Evolutionary conservation across 2,888 invertebrate genomes (phyloP).

Genomic region (Hydrotaea cyrtoneurina): DNA sequence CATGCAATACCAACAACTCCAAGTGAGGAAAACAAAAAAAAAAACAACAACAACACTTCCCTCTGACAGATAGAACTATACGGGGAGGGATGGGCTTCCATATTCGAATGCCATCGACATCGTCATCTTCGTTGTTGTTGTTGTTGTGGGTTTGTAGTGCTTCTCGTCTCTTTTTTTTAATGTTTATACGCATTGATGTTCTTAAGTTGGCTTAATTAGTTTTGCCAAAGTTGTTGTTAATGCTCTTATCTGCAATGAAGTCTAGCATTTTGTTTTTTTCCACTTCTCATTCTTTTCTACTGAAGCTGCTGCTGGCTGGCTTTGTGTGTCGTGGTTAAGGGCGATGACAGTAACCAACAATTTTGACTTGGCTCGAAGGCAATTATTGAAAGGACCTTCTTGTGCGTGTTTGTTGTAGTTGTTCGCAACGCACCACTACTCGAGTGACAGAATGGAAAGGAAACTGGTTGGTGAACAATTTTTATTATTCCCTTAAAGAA

Average conservation of each 20-base stretch:
- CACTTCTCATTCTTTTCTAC: not conserved
- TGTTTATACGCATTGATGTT: slow-evolving; percentile 65
- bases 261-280: slow-evolving; percentile 37
- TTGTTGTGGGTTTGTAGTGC: slow-evolving; percentile 1
- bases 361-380: slow-evolving; percentile 59
- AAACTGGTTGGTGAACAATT: not conserved
- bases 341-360: slow-evolving; percentile 64
- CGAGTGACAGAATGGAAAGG: not conserved
- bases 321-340: slow-evolving; percentile 58
- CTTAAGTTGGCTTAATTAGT: slow-evolving; percentile 78
- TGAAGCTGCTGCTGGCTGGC: slow-evolving; percentile 28
- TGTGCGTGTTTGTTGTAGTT: no score
- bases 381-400: slow-evolving; percentile 46
- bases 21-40: not conserved
- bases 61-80: not conserved
- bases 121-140: not conserved
- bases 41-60: not conserved
- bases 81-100: not conserved
- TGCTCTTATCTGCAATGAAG: slow-evolving; percentile 63
- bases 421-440: not conserved
- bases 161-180: slow-evolving; percentile 43
- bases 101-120: not conserved
- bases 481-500: slow-evolving; percentile 31
- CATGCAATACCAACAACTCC: not conserved
- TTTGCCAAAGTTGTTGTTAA: slow-evolving; percentile 74